phyloP scores from a whole-genome alignment of 2,113 vertebrate species.

The Nipponia nippon region DNA sequence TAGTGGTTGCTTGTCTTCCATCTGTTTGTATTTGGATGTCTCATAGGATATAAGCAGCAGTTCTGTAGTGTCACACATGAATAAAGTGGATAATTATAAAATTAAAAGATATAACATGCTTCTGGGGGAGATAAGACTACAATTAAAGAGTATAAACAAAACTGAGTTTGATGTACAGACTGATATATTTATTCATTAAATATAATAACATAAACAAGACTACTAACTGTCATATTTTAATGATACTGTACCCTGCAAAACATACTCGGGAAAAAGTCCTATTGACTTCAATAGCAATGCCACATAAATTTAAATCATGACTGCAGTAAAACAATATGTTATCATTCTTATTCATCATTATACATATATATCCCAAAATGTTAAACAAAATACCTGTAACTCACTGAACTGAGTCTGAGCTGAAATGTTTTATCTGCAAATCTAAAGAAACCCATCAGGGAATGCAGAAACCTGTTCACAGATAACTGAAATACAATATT shows the following conservation, averaged over 20 bases:
- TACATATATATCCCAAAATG: not conserved
- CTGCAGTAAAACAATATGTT: not conserved
- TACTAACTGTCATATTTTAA: conserved; percentile 65
- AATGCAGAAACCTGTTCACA: conserved; percentile 6
- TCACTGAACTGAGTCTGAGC: not conserved
- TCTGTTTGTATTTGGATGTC: conserved; percentile 43
- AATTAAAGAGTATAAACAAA: conserved; percentile 69
- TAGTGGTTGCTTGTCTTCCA: not conserved
- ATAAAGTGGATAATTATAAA: conserved; percentile 71
- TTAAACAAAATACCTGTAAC: not conserved
- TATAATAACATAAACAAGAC: conserved; percentile 66
- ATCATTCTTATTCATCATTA: not conserved
- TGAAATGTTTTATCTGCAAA: not conserved
- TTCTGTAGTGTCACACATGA: conserved; percentile 59
- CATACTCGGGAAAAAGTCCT: conserved; percentile 19
- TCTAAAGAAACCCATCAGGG: not conserved
- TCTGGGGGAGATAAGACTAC: conserved; percentile 60
- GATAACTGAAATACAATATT: not conserved
- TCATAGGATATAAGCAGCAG: conserved; percentile 48
- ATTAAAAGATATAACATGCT: conserved; percentile 62
- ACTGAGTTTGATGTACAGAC: conserved; percentile 55
- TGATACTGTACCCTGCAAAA: conserved; percentile 36
- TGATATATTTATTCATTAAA: conserved; percentile 69
- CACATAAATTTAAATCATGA: conserved; percentile 19
- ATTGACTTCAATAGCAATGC: conserved; percentile 29